phyloP scores from a whole-genome alignment of 2,113 vertebrate species.

The Spea bombifrons region DNA sequence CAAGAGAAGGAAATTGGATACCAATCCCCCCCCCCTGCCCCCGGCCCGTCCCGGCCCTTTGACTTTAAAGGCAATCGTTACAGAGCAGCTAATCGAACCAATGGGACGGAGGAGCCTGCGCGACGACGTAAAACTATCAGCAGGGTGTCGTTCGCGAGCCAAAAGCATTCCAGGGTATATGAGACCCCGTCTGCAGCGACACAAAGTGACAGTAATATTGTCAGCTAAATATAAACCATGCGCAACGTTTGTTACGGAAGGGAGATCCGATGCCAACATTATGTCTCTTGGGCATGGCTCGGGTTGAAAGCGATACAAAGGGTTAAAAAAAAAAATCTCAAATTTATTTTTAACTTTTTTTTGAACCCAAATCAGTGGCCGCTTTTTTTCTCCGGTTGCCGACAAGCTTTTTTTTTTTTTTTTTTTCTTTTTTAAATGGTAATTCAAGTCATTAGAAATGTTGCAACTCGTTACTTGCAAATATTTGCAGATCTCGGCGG shows the following conservation, averaged over 20 bases:
- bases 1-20: constrained; percentile 75
- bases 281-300: too few relatives aligned
- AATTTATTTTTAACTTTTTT: too few relatives aligned
- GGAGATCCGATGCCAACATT: constrained; percentile 53
- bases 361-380: too few relatives aligned
- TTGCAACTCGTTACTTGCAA: too few relatives aligned
- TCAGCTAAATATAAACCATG: constrained; percentile 88
- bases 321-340: too few relatives aligned
- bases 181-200: constrained; percentile 75
- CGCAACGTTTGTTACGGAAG: constrained; percentile 60
- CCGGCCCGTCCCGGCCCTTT: constrained; percentile 79
- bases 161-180: constrained; percentile 91
- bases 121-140: constrained; percentile 97
- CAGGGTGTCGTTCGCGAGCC: constrained; percentile 96
- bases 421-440: too few relatives aligned
- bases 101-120: constrained; percentile 85
- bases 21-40: constrained; percentile 48
- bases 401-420: too few relatives aligned
- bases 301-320: too few relatives aligned
- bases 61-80: constrained; percentile 73
- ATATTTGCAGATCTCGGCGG: too few relatives aligned
- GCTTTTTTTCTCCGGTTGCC: too few relatives aligned
- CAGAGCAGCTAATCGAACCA: constrained; percentile 74
- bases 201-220: constrained; percentile 90
- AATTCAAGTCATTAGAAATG: too few relatives aligned